A percentile compares a stretch with the other conserved stretches of the same genome.
phyloP scores from a whole-genome alignment of 2,888 invertebrate genomes.

The Morpho deidamia region DNA sequence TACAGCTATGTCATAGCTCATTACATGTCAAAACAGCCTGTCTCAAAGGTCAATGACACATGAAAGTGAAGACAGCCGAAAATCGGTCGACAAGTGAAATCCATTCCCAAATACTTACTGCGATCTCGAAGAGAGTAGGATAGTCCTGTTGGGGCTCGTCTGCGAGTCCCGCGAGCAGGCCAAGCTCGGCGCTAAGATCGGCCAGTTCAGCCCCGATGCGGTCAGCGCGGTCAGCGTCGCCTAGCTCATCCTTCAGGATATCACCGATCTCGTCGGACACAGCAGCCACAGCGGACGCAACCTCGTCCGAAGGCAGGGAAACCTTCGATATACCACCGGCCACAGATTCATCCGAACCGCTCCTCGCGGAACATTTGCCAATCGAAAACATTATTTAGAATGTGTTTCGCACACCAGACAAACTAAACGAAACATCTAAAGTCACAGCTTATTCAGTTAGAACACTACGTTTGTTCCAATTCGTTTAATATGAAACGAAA shows the following conservation, averaged over 20 bases:
- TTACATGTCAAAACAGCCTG: slow-evolving; percentile 21
- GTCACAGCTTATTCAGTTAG: slow-evolving; percentile 51
- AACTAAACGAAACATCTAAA: slow-evolving; percentile 71
- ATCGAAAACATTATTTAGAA: slow-evolving; percentile 71
- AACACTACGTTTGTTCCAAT: slow-evolving; percentile 58
- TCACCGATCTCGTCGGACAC: slow-evolving; percentile 71
- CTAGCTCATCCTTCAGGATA: slow-evolving; percentile 67
- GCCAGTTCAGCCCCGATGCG: slow-evolving; percentile 66
- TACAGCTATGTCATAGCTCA: slow-evolving; percentile 11
- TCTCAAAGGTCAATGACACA: slow-evolving; percentile 25
- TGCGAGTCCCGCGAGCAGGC: slow-evolving; percentile 61
- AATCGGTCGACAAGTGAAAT: neutral
- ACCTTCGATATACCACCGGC: slow-evolving; percentile 54
- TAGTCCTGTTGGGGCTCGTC: slow-evolving; percentile 62
- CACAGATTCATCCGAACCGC: slow-evolving; percentile 54
- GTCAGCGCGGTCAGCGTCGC: slow-evolving; percentile 62
- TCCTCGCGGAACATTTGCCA: slow-evolving; percentile 65
- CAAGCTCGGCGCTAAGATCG: slow-evolving; percentile 65
- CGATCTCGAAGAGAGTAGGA: slow-evolving; percentile 65
- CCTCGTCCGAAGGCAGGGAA: slow-evolving; percentile 56
- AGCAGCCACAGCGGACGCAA: slow-evolving; percentile 63
- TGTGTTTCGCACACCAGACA: slow-evolving; percentile 58
- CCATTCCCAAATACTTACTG: slow-evolving; percentile 45
- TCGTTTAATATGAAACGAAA: slow-evolving; percentile 54
- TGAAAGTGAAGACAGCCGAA: neutral